phyloP scores from a whole-genome alignment of 2,113 vertebrate species.

The Urocitellus parryii region DNA sequence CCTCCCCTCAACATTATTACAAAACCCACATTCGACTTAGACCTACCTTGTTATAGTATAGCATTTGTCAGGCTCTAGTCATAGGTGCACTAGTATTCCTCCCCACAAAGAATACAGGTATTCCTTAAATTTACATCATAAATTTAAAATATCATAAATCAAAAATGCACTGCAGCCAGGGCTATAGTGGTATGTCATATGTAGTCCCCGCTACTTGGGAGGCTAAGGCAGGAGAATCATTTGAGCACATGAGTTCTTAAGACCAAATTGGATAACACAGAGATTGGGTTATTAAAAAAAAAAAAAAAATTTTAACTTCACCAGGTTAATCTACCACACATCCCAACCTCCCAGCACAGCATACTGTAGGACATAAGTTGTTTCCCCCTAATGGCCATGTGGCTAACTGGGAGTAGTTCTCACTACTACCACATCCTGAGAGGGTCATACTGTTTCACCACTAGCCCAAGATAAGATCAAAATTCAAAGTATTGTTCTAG shows the following conservation, averaged over 20 bases:
- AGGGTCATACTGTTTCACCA: neutral
- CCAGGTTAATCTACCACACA: neutral
- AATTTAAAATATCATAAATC: neutral
- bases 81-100: neutral
- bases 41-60: neutral
- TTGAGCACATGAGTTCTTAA: neutral
- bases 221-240: neutral
- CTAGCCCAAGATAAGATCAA: neutral
- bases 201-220: neutral
- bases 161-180: neutral
- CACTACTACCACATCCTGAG: neutral
- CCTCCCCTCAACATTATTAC: neutral
- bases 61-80: neutral
- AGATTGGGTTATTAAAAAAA: neutral
- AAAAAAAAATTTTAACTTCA: neutral
- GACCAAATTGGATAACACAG: neutral
- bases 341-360: neutral
- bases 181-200: neutral
- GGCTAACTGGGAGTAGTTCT: neutral
- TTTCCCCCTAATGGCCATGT: neutral
- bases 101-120: neutral
- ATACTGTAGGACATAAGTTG: neutral
- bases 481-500: neutral
- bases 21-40: constrained; percentile 40
- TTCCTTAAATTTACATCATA: neutral